phyloP scores from a whole-genome alignment of 1,140 invertebrate genomes.

The Gryon sp. region DNA sequence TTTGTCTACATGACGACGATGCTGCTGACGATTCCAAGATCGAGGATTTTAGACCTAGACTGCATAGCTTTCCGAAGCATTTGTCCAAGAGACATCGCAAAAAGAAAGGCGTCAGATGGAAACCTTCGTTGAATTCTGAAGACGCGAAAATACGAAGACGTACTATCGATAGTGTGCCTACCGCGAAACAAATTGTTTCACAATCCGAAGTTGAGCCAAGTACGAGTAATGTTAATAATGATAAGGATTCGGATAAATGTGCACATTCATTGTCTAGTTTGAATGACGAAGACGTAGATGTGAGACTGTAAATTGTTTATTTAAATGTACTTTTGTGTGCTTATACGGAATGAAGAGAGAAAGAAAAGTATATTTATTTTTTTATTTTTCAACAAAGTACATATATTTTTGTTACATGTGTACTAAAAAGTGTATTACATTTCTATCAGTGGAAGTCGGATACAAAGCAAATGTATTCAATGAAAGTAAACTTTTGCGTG shows the following conservation, averaged over 20 bases:
- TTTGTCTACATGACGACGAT: constrained; percentile 55
- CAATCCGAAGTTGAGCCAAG: constrained; percentile 59
- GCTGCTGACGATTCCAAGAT: not conserved
- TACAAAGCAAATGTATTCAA: too few relatives aligned
- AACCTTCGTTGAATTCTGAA: constrained; percentile 22
- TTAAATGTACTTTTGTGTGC: too few relatives aligned
- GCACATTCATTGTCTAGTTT: not conserved
- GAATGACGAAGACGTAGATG: constrained; percentile 1
- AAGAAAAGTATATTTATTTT: too few relatives aligned
- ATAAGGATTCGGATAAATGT: not conserved
- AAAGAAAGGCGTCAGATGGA: constrained; percentile 68
- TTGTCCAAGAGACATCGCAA: constrained; percentile 55
- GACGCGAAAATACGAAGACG: constrained; percentile 39
- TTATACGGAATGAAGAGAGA: too few relatives aligned
- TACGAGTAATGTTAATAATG: constrained; percentile 52
- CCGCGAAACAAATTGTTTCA: constrained; percentile 36
- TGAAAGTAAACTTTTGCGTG: too few relatives aligned
- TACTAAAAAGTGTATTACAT: too few relatives aligned
- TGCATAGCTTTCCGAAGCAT: constrained; percentile 56
- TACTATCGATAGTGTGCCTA: constrained; percentile 61
- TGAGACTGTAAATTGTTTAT: constrained; percentile 29
- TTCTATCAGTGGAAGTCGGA: too few relatives aligned
- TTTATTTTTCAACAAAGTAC: too few relatives aligned
- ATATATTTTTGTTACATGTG: too few relatives aligned
- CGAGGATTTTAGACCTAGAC: constrained; percentile 9